Base-by-base conservation (phyloP, 2,888 invertebrate genomes). In the Eudemis profundana region DNA sequence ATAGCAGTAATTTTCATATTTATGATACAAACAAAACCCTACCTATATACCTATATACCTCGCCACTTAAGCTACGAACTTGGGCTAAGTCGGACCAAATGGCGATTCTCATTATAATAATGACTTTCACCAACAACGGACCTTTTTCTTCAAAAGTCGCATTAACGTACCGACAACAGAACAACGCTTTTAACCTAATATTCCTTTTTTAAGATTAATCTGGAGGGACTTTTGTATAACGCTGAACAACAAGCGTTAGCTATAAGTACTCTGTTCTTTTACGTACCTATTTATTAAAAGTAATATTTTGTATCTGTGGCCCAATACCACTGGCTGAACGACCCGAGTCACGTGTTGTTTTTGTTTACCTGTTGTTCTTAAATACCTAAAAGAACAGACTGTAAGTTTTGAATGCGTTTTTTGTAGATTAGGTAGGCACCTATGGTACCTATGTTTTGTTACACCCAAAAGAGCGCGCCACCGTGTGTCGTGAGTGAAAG, bases 91-190 rank as follows among this genome's bases (percentile, higher is more conserved):
- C 73, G 66, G 74, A 69, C 85, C 90, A 89, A 85, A 86, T 88
- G 87, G 82, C 86, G 89, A 85, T 84, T 78, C 74, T 78, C 83
- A 89, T 91, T 91, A 90, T 84, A 78, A 84, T 90, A 90, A 91
- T 83, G 87, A 88, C 84, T 84, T 85, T 78, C 68, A 42, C 77
- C 75, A 83, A 83, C 84, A 87, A 83, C 84, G 77, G 77, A 76
- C 77, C 75, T 81, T 85, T 87, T 83, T 80, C 75, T 84, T 81
- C 72, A 73, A 78, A 87, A 87, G 78, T 84, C 84, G 72, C 86
- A 84, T 89, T 89, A 89, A 74, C 71, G 84, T 84, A 86, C 79
- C 63, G 78, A 70, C 70, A 70, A 72, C 84, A 81, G 71, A 81
- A 75, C 69, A 76, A 77, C 53, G 65, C 59, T 71, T 61, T 69